Evolutionary conservation across 2,113 vertebrate genomes (phyloP).

Genomic region (Austrofundulus limnaeus): DNA sequence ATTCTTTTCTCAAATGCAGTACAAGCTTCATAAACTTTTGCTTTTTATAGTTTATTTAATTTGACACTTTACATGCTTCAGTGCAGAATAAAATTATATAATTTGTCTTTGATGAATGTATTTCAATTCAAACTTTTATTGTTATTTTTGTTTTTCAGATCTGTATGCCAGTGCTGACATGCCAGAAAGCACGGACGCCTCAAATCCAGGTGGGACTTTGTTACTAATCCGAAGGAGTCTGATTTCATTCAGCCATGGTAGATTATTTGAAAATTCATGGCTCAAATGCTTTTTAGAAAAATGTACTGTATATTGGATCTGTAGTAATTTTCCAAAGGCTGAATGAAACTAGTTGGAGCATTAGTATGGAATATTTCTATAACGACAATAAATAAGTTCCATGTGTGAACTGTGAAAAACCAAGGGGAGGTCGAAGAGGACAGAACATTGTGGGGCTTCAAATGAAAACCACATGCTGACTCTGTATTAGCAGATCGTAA

Average conservation of each 20-base stretch:
- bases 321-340: not conserved
- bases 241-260: not conserved
- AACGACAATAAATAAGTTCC: slow-evolving; percentile 63
- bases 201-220: slow-evolving; percentile 49
- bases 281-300: not conserved
- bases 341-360: slow-evolving; percentile 16
- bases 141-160: slow-evolving; percentile 35
- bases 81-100: not conserved
- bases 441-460: slow-evolving; percentile 24
- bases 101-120: not conserved
- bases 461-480: slow-evolving; percentile 76
- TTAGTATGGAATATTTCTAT: slow-evolving; percentile 35
- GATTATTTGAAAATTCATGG: not conserved
- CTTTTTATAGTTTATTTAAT: not conserved
- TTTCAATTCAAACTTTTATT: slow-evolving; percentile 9
- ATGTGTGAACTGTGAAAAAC: slow-evolving; percentile 59
- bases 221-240: not conserved
- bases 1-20: too few species aligned
- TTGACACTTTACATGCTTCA: not conserved
- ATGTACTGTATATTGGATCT: not conserved
- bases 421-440: slow-evolving; percentile 46
- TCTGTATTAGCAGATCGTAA: slow-evolving; percentile 5
- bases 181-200: not conserved
- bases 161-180: slow-evolving; percentile 36
- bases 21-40: too few species aligned